Evolutionary conservation across 1,140 invertebrate species (phyloP).

Genomic region (Dermatophagoides farinae): DNA sequence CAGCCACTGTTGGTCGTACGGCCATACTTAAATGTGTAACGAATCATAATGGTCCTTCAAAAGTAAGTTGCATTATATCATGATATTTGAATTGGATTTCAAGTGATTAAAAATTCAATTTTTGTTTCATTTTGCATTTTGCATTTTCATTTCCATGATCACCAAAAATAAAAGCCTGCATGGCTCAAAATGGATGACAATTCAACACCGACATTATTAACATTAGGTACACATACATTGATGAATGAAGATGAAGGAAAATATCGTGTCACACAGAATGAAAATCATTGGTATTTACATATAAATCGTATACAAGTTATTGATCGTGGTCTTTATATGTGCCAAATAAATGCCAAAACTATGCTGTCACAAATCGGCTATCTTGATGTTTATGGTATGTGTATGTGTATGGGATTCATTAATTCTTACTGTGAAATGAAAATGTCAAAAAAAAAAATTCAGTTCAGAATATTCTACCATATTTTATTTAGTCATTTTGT

Average conservation of each 20-base stretch:
- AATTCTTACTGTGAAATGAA: not conserved
- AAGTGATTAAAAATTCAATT: not conserved
- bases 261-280: slow-evolving; percentile 51
- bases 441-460: not conserved
- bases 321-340: slow-evolving; percentile 75
- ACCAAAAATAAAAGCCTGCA: slow-evolving; percentile 42
- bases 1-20: slow-evolving; percentile 50
- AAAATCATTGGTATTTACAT: slow-evolving; percentile 46
- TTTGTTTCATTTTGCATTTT: not conserved
- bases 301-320: slow-evolving; percentile 70
- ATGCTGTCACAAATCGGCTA: slow-evolving; percentile 72
- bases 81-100: not conserved
- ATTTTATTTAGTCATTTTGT: too few species aligned
- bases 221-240: slow-evolving; percentile 70
- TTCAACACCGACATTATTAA: slow-evolving; percentile 46
- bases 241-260: slow-evolving; percentile 69
- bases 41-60: slow-evolving; percentile 50
- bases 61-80: slow-evolving; percentile 33
- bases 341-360: slow-evolving; percentile 82
- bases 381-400: slow-evolving; percentile 67
- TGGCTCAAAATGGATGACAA: slow-evolving; percentile 83
- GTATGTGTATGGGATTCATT: not conserved
- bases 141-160: not conserved
- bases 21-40: slow-evolving; percentile 53
- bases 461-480: not conserved